Evolutionary conservation across 2,113 vertebrate species (phyloP).

Genomic region (Hyperopisus bebe): DNA sequence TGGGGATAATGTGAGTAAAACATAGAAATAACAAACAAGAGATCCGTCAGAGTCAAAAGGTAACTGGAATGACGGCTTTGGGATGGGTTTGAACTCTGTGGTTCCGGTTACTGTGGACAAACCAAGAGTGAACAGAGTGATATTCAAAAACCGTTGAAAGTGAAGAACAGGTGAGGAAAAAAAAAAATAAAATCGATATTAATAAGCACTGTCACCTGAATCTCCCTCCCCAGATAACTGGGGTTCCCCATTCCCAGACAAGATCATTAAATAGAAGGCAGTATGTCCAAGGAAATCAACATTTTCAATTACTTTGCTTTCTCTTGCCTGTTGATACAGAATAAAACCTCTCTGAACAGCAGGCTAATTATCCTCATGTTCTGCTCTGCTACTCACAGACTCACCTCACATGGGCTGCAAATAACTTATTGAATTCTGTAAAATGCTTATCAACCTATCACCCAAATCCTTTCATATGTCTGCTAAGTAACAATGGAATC

Average conservation of each 20-base stretch:
- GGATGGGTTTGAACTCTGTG: background rate
- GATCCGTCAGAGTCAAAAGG: background rate
- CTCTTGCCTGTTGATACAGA: slow-evolving; percentile 8
- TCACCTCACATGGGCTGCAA: background rate
- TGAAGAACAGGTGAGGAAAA: background rate
- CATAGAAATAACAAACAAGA: background rate
- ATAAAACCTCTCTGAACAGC: slow-evolving; percentile 1
- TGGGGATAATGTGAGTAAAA: background rate
- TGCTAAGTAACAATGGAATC: slow-evolving; percentile 26
- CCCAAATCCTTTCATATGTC: slow-evolving; percentile 18
- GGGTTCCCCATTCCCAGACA: background rate
- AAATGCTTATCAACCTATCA: slow-evolving; percentile 17
- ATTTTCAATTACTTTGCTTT: slow-evolving; percentile 5
- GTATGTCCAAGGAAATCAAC: slow-evolving; percentile 10
- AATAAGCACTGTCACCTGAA: background rate
- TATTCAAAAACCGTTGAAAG: background rate
- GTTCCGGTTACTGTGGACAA: background rate
- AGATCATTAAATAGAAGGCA: slow-evolving; percentile 19
- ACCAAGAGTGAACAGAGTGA: background rate
- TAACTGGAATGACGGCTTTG: background rate
- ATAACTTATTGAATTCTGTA: background rate
- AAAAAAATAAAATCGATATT: background rate
- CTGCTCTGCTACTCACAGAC: background rate
- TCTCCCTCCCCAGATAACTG: background rate
- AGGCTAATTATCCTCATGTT: slow-evolving; percentile 7